Percentiles rank a stretch among this genome's conserved stretches.
Conservation (phyloP, 2,113 vertebrate species). For the Varanus salvator region DNA sequence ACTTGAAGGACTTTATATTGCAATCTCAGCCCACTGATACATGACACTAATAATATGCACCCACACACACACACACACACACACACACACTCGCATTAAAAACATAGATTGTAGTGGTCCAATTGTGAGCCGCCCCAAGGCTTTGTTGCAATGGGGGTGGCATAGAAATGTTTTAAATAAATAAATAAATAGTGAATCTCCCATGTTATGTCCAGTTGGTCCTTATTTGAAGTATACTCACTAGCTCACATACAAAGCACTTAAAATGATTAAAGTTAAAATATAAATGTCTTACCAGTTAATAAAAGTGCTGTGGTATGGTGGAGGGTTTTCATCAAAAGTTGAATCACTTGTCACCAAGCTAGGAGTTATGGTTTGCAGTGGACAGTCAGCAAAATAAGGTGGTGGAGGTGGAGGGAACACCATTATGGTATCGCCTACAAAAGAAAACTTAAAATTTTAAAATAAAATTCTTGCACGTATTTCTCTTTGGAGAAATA, state of each 20-base stretch:
- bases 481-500: background rate
- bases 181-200: no score
- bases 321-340: constrained; percentile 75
- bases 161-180: no score
- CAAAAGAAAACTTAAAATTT: background rate
- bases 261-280: background rate
- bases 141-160: no score
- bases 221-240: background rate
- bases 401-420: constrained; percentile 83
- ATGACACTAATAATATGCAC: background rate
- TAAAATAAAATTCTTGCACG: background rate
- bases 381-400: constrained; percentile 76
- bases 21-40: no score
- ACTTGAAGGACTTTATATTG: background rate
- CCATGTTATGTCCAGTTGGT: background rate
- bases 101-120: background rate
- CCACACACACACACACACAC: no score
- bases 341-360: constrained; percentile 39
- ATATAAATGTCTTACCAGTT: constrained; percentile 72
- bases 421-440: constrained; percentile 80
- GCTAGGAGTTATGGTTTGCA: constrained; percentile 39
- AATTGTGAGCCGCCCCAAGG: no score
- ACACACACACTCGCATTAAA: background rate
- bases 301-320: constrained; percentile 77
- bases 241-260: background rate